Conservation (phyloP, 2,888 invertebrate genomes). For the Bursaphelenchus okinawaensis region DNA sequence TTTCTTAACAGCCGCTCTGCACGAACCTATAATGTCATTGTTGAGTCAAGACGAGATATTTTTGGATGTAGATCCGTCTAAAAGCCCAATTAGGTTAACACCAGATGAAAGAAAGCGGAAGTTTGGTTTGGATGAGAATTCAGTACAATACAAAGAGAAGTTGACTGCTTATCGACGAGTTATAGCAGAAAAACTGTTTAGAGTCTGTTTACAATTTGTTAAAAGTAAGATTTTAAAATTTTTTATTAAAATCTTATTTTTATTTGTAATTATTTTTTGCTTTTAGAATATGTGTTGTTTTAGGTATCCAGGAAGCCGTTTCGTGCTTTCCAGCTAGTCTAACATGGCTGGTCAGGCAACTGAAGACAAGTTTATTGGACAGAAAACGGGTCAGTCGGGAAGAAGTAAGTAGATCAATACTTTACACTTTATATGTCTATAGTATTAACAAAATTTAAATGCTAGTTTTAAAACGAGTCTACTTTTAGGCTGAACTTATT, state of each 20-base stretch:
- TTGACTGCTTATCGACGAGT: slow-evolving; percentile 71
- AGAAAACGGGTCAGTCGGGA: slow-evolving; percentile 26
- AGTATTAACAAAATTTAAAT: not conserved
- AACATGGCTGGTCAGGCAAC: slow-evolving; percentile 82
- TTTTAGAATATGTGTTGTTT: not conserved
- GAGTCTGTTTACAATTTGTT: slow-evolving; percentile 20
- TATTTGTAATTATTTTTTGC: slow-evolving; percentile 4
- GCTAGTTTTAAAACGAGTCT: slow-evolving; percentile 15
- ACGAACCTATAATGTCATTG: slow-evolving; percentile 79
- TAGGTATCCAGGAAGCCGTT: slow-evolving; percentile 32
- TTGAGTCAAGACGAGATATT: slow-evolving; percentile 84
- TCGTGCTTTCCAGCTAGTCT: slow-evolving; percentile 72
- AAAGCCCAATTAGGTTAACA: slow-evolving; percentile 67
- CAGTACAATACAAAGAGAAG: slow-evolving; percentile 66
- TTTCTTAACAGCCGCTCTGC: slow-evolving; percentile 84
- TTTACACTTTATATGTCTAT: not conserved
- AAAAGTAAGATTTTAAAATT: slow-evolving; percentile 16
- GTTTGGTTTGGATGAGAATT: slow-evolving; percentile 40
- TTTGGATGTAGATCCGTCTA: slow-evolving; percentile 83
- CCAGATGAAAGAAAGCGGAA: slow-evolving; percentile 61
- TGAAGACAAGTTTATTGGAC: slow-evolving; percentile 64
- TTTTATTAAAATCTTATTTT: not conserved
- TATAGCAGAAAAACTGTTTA: slow-evolving; percentile 64
- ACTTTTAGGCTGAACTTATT: slow-evolving; percentile 61
- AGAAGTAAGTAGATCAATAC: slow-evolving; percentile 20